These are phyloP conservation scores for Desmophyllum pertusum DNA, from an alignment of 92 coral and sea anemone species.

Conservation along the genomic window DNA sequence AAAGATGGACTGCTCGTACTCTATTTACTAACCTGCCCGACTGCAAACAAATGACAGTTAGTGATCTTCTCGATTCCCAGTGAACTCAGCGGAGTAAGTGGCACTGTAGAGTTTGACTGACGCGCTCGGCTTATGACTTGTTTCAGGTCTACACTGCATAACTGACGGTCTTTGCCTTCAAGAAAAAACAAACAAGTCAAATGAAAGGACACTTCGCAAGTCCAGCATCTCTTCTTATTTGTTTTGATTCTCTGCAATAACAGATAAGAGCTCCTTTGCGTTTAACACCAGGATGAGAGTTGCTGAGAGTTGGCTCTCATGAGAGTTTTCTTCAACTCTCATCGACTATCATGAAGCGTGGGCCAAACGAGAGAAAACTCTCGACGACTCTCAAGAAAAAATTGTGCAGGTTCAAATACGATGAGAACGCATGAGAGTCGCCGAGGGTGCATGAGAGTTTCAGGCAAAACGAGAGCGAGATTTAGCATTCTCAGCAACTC, in stretches of 20 bases:
- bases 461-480: too few relatives aligned
- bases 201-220: neutral
- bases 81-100: conserved; percentile 71
- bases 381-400: too few relatives aligned
- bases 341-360: too few relatives aligned
- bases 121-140: conserved; percentile 83
- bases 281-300: too few relatives aligned
- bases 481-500: too few relatives aligned
- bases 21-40: conserved; percentile 80
- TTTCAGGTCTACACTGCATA: conserved; percentile 86
- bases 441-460: too few relatives aligned
- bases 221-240: neutral
- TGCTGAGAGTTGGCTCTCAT: too few relatives aligned
- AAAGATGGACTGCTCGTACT: too few relatives aligned
- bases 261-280: neutral
- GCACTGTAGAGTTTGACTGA: conserved; percentile 81
- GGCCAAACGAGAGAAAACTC: too few relatives aligned
- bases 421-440: too few relatives aligned
- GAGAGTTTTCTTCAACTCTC: too few relatives aligned
- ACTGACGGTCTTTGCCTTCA: conserved; percentile 84
- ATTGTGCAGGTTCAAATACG: too few relatives aligned
- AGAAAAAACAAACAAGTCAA: neutral
- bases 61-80: conserved; percentile 87
- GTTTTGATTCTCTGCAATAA: neutral
- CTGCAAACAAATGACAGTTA: conserved; percentile 94